Evolutionary conservation across 2,888 invertebrate genomes (phyloP), one percentile per base, ranked within the genome.

Genomic region (Reticulitermes lucifugus): DNA sequence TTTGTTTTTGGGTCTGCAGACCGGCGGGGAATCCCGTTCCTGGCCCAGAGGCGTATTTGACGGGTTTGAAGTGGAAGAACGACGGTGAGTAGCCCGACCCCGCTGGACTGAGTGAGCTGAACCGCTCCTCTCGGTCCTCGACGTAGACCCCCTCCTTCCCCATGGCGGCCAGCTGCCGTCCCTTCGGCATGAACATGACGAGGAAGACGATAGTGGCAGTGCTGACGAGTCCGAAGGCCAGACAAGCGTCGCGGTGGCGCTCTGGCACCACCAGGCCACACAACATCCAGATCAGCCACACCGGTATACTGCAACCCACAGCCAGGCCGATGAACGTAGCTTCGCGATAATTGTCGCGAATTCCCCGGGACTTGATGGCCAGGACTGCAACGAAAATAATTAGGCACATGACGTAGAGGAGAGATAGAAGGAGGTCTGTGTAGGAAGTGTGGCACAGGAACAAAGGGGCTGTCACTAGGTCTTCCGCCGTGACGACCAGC

Each of bases 181-280:
- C 98, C 92, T 96, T 98, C 59, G 98, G 96, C 92, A 98, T 95
- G 91, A 98, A 98, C 98, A 98, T 98, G 85, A 98, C 95, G 88
- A 97, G 94, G 91, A 98, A 97, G 83, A 98, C 95, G 79, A 97
- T 94, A 21, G 95, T 94, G 87, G 97, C 96, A 25, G 96, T 97
- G 84, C 96, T 94, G 79, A 98, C 94, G 88, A 98, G 92, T 0
- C 98, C 98, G 89, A 97, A 97, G 41, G 98, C 98, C 84, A 98
- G 93, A 91, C 97, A 97, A 22, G 97, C 97, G 91, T 97, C 97
- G 88, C 95, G 94, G 89, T 96, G 96, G 87, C 95, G 93, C 89
- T 97, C 96, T 86, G 94, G 93, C 80, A 95, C 94, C 84, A 96
- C 94, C 88, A 96, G 92, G 71, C 97, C 98, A 87, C 97, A 96